phyloP scores from a whole-genome alignment of 2,113 vertebrate genomes.

The Carassius carassius region DNA sequence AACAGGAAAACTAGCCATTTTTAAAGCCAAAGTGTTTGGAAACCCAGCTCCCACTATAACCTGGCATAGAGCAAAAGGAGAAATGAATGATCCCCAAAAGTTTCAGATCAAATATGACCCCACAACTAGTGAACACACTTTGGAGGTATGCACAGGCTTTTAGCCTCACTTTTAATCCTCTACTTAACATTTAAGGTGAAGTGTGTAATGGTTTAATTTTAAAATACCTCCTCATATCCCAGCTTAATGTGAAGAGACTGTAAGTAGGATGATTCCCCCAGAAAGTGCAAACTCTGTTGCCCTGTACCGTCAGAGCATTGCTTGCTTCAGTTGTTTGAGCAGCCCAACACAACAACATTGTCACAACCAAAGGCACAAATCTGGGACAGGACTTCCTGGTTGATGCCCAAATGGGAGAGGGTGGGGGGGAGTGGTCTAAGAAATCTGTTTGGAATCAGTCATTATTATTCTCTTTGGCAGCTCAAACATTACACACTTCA shows the following conservation, averaged over 20 bases:
- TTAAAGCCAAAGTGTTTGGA: slow-evolving; percentile 82
- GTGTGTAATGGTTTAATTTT: slow-evolving; percentile 12
- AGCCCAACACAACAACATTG: not conserved
- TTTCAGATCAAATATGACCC: slow-evolving; percentile 74
- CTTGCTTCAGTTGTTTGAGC: not conserved
- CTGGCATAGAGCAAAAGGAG: slow-evolving; percentile 76
- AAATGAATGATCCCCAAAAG: slow-evolving; percentile 73
- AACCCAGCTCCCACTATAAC: slow-evolving; percentile 78
- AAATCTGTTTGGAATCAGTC: not conserved
- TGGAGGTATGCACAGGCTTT: slow-evolving; percentile 74
- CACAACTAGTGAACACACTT: slow-evolving; percentile 69
- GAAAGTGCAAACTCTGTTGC: not conserved
- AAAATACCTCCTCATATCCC: not conserved
- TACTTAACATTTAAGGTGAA: slow-evolving; percentile 5
- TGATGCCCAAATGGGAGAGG: not conserved
- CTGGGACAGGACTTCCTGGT: not conserved
- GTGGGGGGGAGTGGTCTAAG: not conserved
- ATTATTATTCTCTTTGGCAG: not conserved
- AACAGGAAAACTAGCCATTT: slow-evolving; percentile 82
- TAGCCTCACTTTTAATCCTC: not conserved
- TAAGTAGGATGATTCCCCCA: not conserved
- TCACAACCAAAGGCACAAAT: not conserved
- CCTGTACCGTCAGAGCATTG: not conserved
- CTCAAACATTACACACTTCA: not conserved
- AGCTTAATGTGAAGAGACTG: not conserved